phyloP scores from a whole-genome alignment of 2,113 vertebrate species.

The Diadophis punctatus region DNA sequence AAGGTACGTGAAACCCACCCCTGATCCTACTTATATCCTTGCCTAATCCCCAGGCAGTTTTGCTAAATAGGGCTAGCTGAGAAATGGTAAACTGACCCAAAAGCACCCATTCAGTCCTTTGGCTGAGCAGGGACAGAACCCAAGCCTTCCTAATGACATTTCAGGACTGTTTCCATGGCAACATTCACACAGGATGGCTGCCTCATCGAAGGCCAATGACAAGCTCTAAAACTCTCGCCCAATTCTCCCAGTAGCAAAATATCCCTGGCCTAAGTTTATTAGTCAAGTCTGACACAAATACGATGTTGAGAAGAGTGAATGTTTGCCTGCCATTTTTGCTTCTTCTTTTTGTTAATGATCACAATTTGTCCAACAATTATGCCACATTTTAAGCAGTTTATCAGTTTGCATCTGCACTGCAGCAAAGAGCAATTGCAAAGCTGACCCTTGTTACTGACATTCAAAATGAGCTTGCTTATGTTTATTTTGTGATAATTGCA shows the following conservation, averaged over 20 bases:
- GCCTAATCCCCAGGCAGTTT: neutral
- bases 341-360: neutral
- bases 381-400: neutral
- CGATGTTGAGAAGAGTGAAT: neutral
- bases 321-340: neutral
- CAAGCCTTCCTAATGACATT: neutral
- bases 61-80: neutral
- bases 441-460: neutral
- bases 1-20: too few relatives aligned
- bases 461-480: neutral
- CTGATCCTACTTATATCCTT: neutral
- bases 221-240: neutral
- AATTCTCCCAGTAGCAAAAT: neutral
- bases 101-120: neutral
- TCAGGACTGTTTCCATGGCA: neutral
- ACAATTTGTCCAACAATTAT: neutral
- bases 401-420: neutral
- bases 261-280: neutral
- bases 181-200: neutral
- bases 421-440: neutral
- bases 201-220: neutral
- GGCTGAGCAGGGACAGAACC: neutral
- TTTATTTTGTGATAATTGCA: conserved; percentile 10
- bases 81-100: neutral
- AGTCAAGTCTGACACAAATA: neutral